Conservation (phyloP, 1,140 invertebrate species). For the Octopus sinensis region DNA sequence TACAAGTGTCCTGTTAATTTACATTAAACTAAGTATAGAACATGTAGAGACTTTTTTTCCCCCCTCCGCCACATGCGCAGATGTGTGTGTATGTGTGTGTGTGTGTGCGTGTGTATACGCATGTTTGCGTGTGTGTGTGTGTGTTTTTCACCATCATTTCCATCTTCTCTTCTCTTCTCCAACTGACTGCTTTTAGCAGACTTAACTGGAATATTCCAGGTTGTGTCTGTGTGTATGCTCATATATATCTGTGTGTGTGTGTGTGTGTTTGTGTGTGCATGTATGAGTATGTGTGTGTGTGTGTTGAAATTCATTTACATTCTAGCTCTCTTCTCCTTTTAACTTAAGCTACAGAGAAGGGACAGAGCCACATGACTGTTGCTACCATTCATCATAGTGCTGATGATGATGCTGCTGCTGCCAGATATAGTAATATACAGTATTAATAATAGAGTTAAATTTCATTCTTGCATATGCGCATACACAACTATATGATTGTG, state of each 20-base stretch:
- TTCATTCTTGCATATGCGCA: background rate
- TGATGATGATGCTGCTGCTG: background rate
- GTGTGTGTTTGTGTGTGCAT: background rate
- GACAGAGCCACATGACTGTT: background rate
- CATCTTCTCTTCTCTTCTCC: no score
- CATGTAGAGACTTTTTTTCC: no score
- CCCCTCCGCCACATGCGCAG: background rate
- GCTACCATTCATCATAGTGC: background rate
- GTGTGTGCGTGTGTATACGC: background rate
- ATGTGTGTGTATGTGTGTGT: background rate
- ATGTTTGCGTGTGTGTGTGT: background rate
- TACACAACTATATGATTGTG: background rate
- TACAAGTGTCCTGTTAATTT: no score
- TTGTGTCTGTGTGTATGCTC: background rate
- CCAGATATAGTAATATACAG: background rate
- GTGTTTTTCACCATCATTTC: background rate
- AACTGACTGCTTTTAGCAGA: no score
- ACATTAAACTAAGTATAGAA: no score
- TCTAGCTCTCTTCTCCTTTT: background rate
- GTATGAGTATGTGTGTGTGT: background rate
- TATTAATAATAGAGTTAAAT: background rate
- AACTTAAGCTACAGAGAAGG: background rate
- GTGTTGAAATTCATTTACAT: background rate
- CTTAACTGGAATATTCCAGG: background rate
- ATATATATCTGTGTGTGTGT: background rate